Conservation (phyloP, 1,140 invertebrate genomes). For the Drosophila fuyamai region DNA sequence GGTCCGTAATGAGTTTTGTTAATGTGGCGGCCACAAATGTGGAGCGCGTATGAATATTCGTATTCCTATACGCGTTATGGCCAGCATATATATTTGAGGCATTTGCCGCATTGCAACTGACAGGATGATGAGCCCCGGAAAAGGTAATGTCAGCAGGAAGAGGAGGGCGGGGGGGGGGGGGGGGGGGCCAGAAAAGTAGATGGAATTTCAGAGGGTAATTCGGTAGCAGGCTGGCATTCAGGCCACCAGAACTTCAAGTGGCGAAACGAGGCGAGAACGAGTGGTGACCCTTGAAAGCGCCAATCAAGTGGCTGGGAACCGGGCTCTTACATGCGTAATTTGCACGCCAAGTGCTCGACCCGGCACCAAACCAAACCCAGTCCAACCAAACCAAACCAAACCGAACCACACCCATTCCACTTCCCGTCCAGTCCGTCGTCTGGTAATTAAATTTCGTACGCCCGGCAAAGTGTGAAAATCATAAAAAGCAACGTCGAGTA, state of each 20-base stretch:
- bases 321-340: slow-evolving; percentile 74
- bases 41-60: slow-evolving; percentile 28
- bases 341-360: slow-evolving; percentile 65
- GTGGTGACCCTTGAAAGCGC: slow-evolving; percentile 73
- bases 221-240: background rate
- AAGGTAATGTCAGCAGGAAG: background rate
- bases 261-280: slow-evolving; percentile 30
- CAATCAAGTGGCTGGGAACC: slow-evolving; percentile 72
- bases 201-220: slow-evolving; percentile 6
- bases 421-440: slow-evolving; percentile 6
- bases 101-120: slow-evolving; percentile 27
- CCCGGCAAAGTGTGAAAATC: slow-evolving; percentile 73
- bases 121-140: slow-evolving; percentile 35
- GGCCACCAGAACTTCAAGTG: slow-evolving; percentile 1
- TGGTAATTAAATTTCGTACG: slow-evolving; percentile 75
- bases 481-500: slow-evolving; percentile 70
- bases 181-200: background rate
- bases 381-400: background rate
- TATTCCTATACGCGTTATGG: slow-evolving; percentile 32
- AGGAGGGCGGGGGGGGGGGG: background rate
- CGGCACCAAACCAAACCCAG: too few relatives aligned
- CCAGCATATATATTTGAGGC: slow-evolving; percentile 8
- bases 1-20: slow-evolving; percentile 68
- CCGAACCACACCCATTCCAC: background rate
- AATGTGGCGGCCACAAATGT: slow-evolving; percentile 73